Evolutionary conservation across 2,797 vertebrate species (phyloP), one percentile per base, ranked within the genome.

Genomic region (Phrynocephalus vlangalii): DNA sequence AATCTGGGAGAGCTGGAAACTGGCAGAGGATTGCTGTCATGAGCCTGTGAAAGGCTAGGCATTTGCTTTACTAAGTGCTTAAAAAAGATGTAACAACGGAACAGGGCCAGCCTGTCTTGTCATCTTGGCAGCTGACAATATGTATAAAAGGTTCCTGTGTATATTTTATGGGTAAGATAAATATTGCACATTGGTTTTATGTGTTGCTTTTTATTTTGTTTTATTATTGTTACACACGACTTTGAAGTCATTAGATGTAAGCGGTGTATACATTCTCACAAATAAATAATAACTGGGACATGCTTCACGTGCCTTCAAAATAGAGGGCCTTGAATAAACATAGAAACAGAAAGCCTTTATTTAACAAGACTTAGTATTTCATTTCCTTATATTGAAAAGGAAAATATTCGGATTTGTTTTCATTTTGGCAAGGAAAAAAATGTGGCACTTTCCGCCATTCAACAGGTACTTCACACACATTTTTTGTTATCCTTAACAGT

Each of bases 31-130:
- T 1, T 83, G 70, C 91, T 91, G 44, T 84, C 66, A 9, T 88
- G 89, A 93, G 86, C 94, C 79, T 78, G 77, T 95, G 87, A 73
- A 18, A n/a, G 11, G 22, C 68, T 56, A 88, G 82, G 71, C 91
- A 86, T 89, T 93, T 60, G 79, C 91, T 96, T 94, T 92, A 77
- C 8, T 1, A 92, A 93, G 84, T 88, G 83, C 90, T 94, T 93
- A 92, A 91, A 87, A 94, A 94, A 91, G 70, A 90, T 83, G 75
- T 91, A 93, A 88, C 82, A 91, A 82, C 92, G 88, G 68, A 60
- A 87, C 44, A 86, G 88, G 30, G 79, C 92, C 93, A 89, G 73
- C 50, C 13, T 90, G 91, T 87, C 79, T 79, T 92, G 75, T 92
- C 87, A 92, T 38, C 89, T 88, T 92, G 87, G 89, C 89, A 92